Evolutionary conservation across 2,113 vertebrate species (phyloP).

Genomic region (Chionis minor): DNA sequence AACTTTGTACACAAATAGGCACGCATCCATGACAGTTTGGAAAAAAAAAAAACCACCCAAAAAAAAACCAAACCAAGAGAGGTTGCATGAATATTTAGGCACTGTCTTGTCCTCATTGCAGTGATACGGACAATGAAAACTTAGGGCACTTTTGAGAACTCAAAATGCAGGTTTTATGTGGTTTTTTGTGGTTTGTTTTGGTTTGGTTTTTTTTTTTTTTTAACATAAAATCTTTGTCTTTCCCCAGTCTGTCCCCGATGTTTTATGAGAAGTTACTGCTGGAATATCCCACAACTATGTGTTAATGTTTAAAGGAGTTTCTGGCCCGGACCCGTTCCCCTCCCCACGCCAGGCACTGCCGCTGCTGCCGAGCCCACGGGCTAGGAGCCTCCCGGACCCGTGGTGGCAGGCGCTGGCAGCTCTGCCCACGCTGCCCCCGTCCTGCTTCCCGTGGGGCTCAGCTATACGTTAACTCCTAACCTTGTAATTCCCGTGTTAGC

Average conservation of each 20-base stretch:
- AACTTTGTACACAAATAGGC: not conserved
- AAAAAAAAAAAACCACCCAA: not conserved
- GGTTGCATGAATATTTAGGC: not conserved
- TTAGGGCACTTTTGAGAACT: not conserved
- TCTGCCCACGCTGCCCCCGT: not conserved
- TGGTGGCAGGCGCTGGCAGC: not conserved
- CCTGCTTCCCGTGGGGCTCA: not conserved
- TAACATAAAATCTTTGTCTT: not conserved
- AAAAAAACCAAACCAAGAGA: no score
- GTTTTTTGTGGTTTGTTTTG: no score
- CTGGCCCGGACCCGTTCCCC: rapidly evolving
- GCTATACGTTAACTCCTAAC: not conserved
- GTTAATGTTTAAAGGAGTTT: not conserved
- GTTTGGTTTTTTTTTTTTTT: no score
- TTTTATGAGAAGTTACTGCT: not conserved
- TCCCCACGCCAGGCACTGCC: rapidly evolving
- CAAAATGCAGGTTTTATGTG: no score
- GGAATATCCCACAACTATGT: not conserved
- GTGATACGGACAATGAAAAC: not conserved
- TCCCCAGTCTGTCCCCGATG: no score
- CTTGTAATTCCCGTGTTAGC: not conserved
- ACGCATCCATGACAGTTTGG: not conserved
- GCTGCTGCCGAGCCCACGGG: not conserved
- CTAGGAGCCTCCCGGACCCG: rapidly evolving
- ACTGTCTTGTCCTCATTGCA: not conserved